These are phyloP conservation scores for Byasa hedistus DNA, from an alignment of 2,888 invertebrate species.

Conservation along the genomic window DNA sequence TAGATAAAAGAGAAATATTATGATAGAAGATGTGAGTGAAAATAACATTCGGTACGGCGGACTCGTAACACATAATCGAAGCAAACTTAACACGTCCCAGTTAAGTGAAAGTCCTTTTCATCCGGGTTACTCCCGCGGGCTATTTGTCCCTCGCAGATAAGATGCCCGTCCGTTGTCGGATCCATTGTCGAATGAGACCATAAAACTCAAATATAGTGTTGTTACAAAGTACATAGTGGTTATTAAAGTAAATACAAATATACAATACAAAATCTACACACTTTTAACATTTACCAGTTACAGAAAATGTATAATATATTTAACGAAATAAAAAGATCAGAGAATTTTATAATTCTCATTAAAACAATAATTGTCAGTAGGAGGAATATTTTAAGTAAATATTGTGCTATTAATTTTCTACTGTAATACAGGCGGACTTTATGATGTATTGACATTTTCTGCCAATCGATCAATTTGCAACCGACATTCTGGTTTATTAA, in stretches of 20 bases:
- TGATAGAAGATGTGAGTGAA: conserved; percentile 33
- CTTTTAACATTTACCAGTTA: too few relatives aligned
- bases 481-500: too few relatives aligned
- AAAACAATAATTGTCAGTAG: too few relatives aligned
- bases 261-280: too few relatives aligned
- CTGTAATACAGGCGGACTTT: too few relatives aligned
- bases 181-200: conserved; percentile 6
- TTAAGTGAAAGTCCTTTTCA: conserved; percentile 48
- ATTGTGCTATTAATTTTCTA: too few relatives aligned
- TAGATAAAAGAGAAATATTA: conserved; percentile 25
- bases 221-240: background rate
- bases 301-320: too few relatives aligned
- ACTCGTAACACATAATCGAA: conserved; percentile 36
- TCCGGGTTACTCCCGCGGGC: conserved; percentile 42
- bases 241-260: background rate
- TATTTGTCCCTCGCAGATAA: conserved; percentile 50
- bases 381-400: too few relatives aligned
- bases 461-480: too few relatives aligned
- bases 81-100: conserved; percentile 43
- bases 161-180: conserved; percentile 41
- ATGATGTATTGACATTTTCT: too few relatives aligned
- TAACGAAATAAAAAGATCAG: too few relatives aligned
- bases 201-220: conserved; percentile 11
- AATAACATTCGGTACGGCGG: conserved; percentile 40
- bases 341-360: too few relatives aligned